phyloP scores from a whole-genome alignment of 1,140 invertebrate species.

The Camponotus pennsylvanicus region DNA sequence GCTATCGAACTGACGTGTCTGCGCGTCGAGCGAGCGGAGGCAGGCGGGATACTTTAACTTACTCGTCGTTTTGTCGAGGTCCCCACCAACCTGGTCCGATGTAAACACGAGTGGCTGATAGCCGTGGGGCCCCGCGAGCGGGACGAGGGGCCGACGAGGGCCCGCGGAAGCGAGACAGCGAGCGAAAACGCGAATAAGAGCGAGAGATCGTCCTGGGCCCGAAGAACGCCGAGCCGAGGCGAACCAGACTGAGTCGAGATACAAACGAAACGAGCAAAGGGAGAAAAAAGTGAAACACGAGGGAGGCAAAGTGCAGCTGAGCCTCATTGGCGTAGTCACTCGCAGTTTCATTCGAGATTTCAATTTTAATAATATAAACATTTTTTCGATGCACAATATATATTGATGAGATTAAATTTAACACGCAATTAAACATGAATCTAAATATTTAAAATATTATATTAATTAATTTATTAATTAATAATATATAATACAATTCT shows the following conservation, averaged over 20 bases:
- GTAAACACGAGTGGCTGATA: slow-evolving; percentile 84
- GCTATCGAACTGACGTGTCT: slow-evolving; percentile 49
- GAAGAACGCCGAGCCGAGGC: slow-evolving; percentile 74
- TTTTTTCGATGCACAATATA: background rate
- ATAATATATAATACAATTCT: background rate
- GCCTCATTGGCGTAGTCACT: slow-evolving; percentile 77
- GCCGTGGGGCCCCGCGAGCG: slow-evolving; percentile 74
- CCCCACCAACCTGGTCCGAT: slow-evolving; percentile 73
- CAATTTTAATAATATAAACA: background rate
- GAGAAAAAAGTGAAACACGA: slow-evolving; percentile 77
- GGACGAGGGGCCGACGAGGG: slow-evolving; percentile 52
- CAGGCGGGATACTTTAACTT: slow-evolving; percentile 65
- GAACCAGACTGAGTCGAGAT: slow-evolving; percentile 78
- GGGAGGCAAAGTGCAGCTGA: slow-evolving; percentile 80
- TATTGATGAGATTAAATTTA: background rate
- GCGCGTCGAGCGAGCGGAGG: background rate
- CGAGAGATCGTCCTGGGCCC: slow-evolving; percentile 63
- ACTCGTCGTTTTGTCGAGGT: slow-evolving; percentile 73
- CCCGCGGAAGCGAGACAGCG: slow-evolving; percentile 56
- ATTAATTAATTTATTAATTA: slow-evolving; percentile 27
- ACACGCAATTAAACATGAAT: background rate
- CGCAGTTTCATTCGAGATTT: slow-evolving; percentile 27
- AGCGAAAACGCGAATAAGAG: slow-evolving; percentile 47
- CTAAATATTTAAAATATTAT: background rate
- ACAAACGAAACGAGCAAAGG: slow-evolving; percentile 78